A percentile compares a stretch with the other conserved stretches of the same genome.
These are phyloP conservation scores for Onychostruthus taczanowskii DNA, from an alignment of 2,113 vertebrate genomes.

Conservation along the genomic window DNA sequence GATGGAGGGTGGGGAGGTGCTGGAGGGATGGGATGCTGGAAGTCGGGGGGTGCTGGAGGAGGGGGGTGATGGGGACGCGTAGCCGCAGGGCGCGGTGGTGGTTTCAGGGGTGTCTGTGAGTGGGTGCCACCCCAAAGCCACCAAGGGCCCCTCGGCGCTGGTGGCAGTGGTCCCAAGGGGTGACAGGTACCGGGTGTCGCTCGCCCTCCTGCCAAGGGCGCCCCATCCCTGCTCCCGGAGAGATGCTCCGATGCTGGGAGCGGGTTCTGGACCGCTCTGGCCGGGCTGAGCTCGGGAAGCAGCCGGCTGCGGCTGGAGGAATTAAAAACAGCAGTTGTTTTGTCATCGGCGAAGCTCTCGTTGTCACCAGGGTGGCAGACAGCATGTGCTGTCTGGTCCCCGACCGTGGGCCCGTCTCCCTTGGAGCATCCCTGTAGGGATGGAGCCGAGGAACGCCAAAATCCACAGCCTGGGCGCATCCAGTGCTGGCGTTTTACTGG, in stretches of 20 bases:
- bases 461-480: accelerated
- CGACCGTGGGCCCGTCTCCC: background rate
- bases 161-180: background rate
- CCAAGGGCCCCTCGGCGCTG: accelerated
- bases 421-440: background rate
- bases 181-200: background rate
- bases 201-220: background rate
- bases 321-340: background rate
- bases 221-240: background rate
- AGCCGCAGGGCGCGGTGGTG: background rate
- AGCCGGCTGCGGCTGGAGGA: background rate
- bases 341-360: background rate
- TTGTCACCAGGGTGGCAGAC: slow-evolving; percentile 14
- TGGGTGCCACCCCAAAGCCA: background rate
- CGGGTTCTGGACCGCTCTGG: accelerated
- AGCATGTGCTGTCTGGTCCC: slow-evolving; percentile 16
- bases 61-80: background rate
- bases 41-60: background rate
- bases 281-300: background rate
- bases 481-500: accelerated
- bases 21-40: background rate
- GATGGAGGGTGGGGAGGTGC: background rate
- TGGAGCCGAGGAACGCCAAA: background rate
- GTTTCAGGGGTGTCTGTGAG: background rate
- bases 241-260: background rate